Conservation (phyloP, 2,888 invertebrate species). For the Trachelus stipa region DNA sequence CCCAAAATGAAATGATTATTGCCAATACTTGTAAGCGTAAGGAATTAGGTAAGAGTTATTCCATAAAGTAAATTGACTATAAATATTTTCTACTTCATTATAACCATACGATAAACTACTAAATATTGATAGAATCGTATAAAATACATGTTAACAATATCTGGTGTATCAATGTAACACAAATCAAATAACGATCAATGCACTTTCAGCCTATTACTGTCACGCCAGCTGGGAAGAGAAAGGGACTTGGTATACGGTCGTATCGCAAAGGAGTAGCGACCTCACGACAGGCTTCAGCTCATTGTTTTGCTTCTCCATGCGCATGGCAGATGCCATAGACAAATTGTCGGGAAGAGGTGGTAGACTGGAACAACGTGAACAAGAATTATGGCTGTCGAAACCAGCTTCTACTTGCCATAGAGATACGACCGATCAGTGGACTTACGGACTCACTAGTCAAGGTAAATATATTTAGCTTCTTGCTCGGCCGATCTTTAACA, state of each 20-base stretch:
- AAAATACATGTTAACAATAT: background rate
- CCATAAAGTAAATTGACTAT: background rate
- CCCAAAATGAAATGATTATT: slow-evolving; percentile 60
- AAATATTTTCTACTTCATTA: background rate
- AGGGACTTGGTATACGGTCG: slow-evolving; percentile 75
- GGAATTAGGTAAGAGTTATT: slow-evolving; percentile 46
- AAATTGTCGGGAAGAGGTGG: slow-evolving; percentile 46
- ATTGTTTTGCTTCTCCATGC: slow-evolving; percentile 61
- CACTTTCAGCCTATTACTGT: slow-evolving; percentile 75
- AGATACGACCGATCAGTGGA: slow-evolving; percentile 49
- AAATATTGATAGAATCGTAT: background rate
- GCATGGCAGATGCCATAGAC: slow-evolving; percentile 41
- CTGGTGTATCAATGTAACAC: background rate
- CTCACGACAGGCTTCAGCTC: slow-evolving; percentile 38
- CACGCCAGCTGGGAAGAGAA: slow-evolving; percentile 80
- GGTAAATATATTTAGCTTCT: slow-evolving; percentile 39
- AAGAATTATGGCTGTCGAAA: slow-evolving; percentile 55
- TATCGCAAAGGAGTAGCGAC: slow-evolving; percentile 68
- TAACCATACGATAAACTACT: background rate
- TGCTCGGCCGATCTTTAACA: background rate
- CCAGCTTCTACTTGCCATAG: slow-evolving; percentile 56
- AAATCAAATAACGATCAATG: background rate
- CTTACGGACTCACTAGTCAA: slow-evolving; percentile 58
- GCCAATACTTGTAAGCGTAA: slow-evolving; percentile 57
- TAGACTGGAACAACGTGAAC: slow-evolving; percentile 46